Conservation (phyloP, 2,113 vertebrate genomes). For the Centrocercus urophasianus region DNA sequence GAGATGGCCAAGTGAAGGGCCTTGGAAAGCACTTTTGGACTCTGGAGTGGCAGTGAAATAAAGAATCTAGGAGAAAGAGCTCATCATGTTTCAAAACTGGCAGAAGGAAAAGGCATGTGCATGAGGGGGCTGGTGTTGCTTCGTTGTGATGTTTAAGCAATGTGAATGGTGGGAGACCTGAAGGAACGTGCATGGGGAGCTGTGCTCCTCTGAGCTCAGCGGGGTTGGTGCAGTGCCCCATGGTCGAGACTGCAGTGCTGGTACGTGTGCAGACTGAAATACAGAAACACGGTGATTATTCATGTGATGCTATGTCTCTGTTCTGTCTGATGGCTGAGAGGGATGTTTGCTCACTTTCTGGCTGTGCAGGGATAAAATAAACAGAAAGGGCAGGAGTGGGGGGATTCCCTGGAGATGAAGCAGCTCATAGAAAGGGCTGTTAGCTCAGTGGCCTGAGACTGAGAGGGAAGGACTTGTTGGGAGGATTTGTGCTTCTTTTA, state of each 20-base stretch:
- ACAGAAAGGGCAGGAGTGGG: background rate
- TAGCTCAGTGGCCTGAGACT: background rate
- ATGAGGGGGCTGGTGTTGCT: background rate
- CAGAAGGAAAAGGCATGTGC: background rate
- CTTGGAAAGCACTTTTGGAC: background rate
- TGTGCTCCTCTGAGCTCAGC: fast-evolving
- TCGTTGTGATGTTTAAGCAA: background rate
- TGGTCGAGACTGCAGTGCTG: background rate
- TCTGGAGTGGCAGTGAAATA: background rate
- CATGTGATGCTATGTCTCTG: background rate
- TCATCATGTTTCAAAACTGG: background rate
- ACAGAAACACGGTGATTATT: background rate
- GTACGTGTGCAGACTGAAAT: fast-evolving
- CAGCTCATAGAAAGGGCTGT: background rate
- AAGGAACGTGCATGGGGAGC: background rate
- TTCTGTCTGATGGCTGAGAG: background rate
- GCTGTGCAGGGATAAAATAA: background rate
- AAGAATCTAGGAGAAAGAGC: background rate
- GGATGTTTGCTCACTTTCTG: background rate
- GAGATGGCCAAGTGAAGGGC: background rate
- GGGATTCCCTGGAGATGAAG: background rate
- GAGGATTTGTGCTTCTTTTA: background rate
- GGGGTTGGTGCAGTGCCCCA: fast-evolving
- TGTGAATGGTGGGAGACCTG: too few species aligned
- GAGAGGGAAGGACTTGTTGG: background rate